Evolutionary conservation across 30 jellyfish, hydroid and myxozoan genomes (phyloP).

Genomic region (Aurelia sp.): DNA sequence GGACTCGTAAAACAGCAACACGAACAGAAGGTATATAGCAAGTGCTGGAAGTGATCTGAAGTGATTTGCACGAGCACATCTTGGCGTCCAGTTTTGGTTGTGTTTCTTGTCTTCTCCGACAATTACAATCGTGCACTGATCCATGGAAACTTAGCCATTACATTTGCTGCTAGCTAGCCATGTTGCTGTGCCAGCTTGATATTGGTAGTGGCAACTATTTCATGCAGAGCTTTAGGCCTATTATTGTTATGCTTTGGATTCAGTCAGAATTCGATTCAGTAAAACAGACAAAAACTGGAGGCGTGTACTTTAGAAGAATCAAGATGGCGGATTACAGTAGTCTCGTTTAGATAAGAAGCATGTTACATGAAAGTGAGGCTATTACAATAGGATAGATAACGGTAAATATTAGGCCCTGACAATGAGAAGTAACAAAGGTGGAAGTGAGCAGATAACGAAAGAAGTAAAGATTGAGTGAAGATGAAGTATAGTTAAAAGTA

Average conservation of each 20-base stretch:
- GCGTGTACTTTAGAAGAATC: not conserved
- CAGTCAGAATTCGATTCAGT: not conserved
- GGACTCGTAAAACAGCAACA: too few species aligned
- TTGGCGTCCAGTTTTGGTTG: too few species aligned
- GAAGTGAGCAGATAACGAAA: conserved; percentile 1
- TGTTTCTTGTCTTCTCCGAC: too few species aligned
- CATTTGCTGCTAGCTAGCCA: too few species aligned
- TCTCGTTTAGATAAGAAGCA: not conserved
- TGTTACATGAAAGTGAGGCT: conserved; percentile 10
- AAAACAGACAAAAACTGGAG: not conserved
- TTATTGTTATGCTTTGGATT: conserved; percentile 1
- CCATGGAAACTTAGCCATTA: too few species aligned
- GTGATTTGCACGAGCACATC: too few species aligned
- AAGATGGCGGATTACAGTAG: not conserved
- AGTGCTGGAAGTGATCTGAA: too few species aligned
- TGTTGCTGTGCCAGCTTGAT: too few species aligned
- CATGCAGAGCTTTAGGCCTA: too few species aligned
- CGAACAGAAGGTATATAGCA: too few species aligned
- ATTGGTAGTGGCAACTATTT: too few species aligned
- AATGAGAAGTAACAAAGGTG: not conserved
- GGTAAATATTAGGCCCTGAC: not conserved
- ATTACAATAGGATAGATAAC: not conserved
- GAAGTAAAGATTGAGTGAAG: not conserved
- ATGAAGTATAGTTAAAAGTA: not conserved
- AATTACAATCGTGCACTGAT: too few species aligned